Base-by-base conservation (phyloP, 1,140 invertebrate genomes). In the Cydia strobilella region DNA sequence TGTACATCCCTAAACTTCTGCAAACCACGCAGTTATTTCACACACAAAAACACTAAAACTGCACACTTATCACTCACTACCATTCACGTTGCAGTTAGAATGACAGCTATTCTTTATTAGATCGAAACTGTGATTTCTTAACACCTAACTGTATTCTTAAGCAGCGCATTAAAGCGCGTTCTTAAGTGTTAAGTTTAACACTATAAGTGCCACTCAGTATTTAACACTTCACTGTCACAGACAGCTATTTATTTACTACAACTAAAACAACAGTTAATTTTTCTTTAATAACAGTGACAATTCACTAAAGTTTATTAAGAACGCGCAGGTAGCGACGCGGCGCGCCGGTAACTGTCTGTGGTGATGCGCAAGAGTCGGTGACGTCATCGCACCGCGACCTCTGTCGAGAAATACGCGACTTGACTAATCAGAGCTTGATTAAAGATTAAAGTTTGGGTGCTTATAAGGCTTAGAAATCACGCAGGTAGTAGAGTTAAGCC, bases 311-410 rank as follows among this genome's bases (percentile, higher is more conserved):
- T 59, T 23, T 59, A 23, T n/a, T 20, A 20, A 23, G 18, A 59
- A 59, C 54, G 54, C 20, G 54, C 54, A 59, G 54, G 54, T 59
- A 59, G 15, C 51, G 51, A 45, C 5, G 48, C 54, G 54, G 54
- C 54, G 54, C 54, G 54, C 54, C 54, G 54, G 54, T 59, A 59
- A 59, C 54, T 59, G 54, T 59, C 54, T 59, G 51, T 54, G 18
- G 54, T 23, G 54, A 59, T 59, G 54, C 54, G 54, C 54, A 10
- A n/a, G 54, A n/a, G 54, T n/a, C n/a, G 48, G 18, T 59, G 54
- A 59, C 54, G 54, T 59, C 54, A 59, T 23, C 54, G 54, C 18
- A 23, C 18, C 54, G 54, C 51, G 51, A 54, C 51, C 54, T 23
- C 54, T 59, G 20, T 20, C 10, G 54, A 59, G 54, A 23, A 59